Base-by-base conservation (phyloP, 2,113 vertebrate species). In the Coptodon bakossiorum region DNA sequence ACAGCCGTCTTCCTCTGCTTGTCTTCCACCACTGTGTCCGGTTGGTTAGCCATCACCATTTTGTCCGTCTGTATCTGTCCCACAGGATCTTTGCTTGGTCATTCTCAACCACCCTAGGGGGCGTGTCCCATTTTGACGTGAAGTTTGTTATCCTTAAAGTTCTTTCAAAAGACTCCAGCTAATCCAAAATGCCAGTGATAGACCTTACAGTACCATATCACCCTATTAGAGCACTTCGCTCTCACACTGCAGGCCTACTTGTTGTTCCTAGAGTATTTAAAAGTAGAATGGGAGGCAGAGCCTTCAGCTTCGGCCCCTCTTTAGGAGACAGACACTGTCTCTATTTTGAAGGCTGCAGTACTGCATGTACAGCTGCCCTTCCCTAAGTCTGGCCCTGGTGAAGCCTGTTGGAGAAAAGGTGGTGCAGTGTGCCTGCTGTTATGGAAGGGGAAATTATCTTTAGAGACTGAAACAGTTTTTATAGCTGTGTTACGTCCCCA, bases 251-350 rank as follows among this genome's bases (percentile, higher is more conserved):
- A 59, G 56, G 13, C 56, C 0, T 29, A 0, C 56, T 59, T 59
- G 56, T 16, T 16, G 0, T 59, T 59, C 13, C 56, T 29, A 2
- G 0, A 59, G 27, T 1, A 59, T 59, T 59, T 59, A 59, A 59
- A 59, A 29, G 5, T 59, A 29, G 56, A 59, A 59, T 16, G 27
- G 57, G 57, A 61, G 57, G 57, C 0, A 61, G 57, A 61, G 14
- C 57, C 57, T 61, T 61, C 57, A 59, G 24, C 1, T 16, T 59
- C 7, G 4, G 7, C 45, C 13, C 56, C 7, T 59, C 24, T 59
- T 59, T 29, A 59, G 7, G 27, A 61, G 14, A 59, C 57, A 31
- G 8, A 31, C 57, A 31, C 5, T 9, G 27, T 17, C 14, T 59
- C 27, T 59, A 9, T 9, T 59, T 59, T 59, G 57, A 59, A 59